Evolutionary conservation across 2,113 vertebrate species (phyloP), one percentile per base, ranked within the genome.

Genomic region (Serinus canaria): DNA sequence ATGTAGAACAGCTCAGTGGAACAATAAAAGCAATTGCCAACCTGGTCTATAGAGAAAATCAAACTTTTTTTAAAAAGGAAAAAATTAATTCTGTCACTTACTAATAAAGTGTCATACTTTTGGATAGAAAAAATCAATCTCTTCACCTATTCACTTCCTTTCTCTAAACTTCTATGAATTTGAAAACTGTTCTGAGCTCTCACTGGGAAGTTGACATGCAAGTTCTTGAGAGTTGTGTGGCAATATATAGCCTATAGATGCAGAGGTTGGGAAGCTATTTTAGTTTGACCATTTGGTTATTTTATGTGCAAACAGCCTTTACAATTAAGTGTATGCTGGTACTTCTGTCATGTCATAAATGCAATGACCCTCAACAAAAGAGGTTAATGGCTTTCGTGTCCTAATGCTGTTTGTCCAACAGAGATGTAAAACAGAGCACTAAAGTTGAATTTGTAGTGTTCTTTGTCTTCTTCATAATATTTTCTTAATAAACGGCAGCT

Each of bases 311-410:
- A 95, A 95, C 75, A 92, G 67, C 63, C 78, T 85, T 68, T 87
- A 89, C 78, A 86, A 39, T 96, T 95, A 95, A 95, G 70, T 94
- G 47, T 93, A 52, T 92, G 75, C 78, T 94, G 64, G 64, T 85
- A 74, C 59, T 91, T 88, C 67, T 90, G 67, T 92, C 76, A 33
- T 88, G 77, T 93, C 95, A 91, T 89, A 88, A 96, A 96, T 74
- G 91, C 73, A 87, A 20, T 96, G 95, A 97, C 89, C 93, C 90
- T 96, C 70, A 72, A 33, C 90, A 95, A 53, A 95, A 82, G 86
- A 96, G 93, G 94, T 97, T 98, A 97, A 97, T 97, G 94, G 80
- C 60, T 95, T 80, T 93, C 3, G 0, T 72, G 59, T 78, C 87
- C 56, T 30, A 49, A 33, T 94, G 87, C 63, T 25, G 9, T 94